Base-by-base conservation (phyloP, 2,888 invertebrate genomes). In the Griposia aprilina region DNA sequence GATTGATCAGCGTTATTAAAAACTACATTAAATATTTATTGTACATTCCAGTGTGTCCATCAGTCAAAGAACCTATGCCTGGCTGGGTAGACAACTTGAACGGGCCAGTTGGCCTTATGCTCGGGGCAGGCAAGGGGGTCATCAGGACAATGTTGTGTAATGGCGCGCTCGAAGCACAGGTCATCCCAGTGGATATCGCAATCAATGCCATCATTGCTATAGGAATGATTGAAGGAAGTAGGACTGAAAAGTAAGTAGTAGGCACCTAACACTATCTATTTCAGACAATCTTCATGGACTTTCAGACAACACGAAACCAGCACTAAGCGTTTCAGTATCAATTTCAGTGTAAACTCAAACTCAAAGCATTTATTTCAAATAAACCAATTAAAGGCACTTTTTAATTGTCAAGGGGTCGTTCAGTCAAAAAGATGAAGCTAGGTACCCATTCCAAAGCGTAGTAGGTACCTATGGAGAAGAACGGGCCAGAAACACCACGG, bases 71-170 rank as follows among this genome's bases (percentile, higher is more conserved):
- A 87, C 98, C 98, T 0, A 80, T 98, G 17, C 97, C 97, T 26
- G 99, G 99, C 8, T 99, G 99, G 99, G 98, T 99, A 85, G 99
- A 99, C 94, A 99, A 97, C 93, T 97, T 99, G 59, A 99, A 99
- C 93, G 99, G 99, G 0, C 99, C 99, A 0, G 98, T 98, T 73
- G 99, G 99, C 0, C 95, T 98, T 1, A 97, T 99, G 95, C 97
- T 98, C 1, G 98, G 97, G 1, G 98, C 98, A 7, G 98, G 98
- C 1, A 99, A 99, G 93, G 99, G 99, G 5, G 98, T 99, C 20
- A 97, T 99, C 82, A 97, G 99, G 55, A 98, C 98, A 11, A 98
- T 99, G 98, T 97, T 98, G 84, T 98, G 98, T 85, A 97, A 98
- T 84, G 97, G 97, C 13, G 96, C 97, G 67, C 97, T 97, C 84